Conservation (phyloP, 2,797 vertebrate species). For the Urocyon cinereoargenteus region DNA sequence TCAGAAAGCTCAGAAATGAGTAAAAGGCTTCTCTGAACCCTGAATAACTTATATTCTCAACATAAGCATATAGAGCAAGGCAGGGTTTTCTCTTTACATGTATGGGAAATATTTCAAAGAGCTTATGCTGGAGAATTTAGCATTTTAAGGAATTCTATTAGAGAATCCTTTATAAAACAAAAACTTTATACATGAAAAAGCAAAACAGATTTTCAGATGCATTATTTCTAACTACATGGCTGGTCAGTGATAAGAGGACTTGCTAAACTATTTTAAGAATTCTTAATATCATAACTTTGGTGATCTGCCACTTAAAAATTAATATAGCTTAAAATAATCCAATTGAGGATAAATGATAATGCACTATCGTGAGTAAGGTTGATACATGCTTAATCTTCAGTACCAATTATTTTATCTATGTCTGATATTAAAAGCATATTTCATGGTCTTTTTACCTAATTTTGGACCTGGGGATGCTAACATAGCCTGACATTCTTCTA, state of each 20-base stretch:
- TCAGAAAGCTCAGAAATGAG: constrained; percentile 49
- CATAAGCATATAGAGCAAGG: background rate
- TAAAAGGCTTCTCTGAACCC: background rate
- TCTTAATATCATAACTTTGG: background rate
- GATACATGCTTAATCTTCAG: background rate
- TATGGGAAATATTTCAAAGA: constrained; percentile 26
- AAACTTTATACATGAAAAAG: background rate
- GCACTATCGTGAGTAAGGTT: background rate
- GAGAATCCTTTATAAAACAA: constrained; percentile 10
- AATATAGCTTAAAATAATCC: background rate
- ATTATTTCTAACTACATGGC: background rate
- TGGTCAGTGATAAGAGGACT: background rate
- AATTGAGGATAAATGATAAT: background rate
- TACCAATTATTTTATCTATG: constrained; percentile 2
- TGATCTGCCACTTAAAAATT: background rate
- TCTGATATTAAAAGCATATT: background rate
- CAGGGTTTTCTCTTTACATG: background rate
- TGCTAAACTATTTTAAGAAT: constrained; percentile 32
- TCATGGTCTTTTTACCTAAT: background rate
- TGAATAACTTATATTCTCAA: background rate
- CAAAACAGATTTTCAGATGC: background rate
- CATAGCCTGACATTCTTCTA: background rate
- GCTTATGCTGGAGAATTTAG: background rate
- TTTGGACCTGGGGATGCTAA: constrained; percentile 14
- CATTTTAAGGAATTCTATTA: constrained; percentile 22